Percentiles rank a stretch among this genome's conserved stretches.
Conservation (phyloP, 1,140 invertebrate species). For the Aphis gossypii region DNA sequence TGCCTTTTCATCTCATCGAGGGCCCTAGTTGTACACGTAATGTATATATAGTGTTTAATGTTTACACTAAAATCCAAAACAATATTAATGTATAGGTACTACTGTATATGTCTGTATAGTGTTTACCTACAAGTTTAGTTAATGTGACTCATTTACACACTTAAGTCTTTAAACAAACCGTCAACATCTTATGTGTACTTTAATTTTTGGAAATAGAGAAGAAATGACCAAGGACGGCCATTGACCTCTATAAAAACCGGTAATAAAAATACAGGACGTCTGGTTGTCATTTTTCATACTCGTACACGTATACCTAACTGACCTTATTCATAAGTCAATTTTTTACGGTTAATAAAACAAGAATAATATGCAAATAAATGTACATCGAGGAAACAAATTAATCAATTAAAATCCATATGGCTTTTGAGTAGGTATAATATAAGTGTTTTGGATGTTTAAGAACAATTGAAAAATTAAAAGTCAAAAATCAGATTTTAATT, state of each 20-base stretch:
- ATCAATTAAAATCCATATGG: not conserved
- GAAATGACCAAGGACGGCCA: slow-evolving; percentile 44
- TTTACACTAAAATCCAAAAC: not conserved
- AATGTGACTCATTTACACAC: not conserved
- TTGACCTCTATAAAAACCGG: slow-evolving; percentile 47
- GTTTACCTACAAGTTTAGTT: not conserved
- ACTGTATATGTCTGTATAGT: not conserved
- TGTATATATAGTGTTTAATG: not conserved
- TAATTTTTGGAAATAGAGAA: slow-evolving; percentile 32
- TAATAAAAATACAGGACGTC: slow-evolving; percentile 39
- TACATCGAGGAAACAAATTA: not conserved
- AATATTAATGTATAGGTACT: not conserved
- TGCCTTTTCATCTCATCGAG: not conserved
- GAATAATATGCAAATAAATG: slow-evolving; percentile 26
- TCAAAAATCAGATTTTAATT: not conserved
- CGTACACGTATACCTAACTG: slow-evolving; percentile 29
- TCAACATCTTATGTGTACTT: not conserved
- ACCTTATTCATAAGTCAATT: slow-evolving; percentile 46
- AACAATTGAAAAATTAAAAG: not conserved
- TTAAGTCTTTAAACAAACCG: not conserved
- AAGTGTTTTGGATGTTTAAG: not conserved
- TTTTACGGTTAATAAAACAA: not conserved
- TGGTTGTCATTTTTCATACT: slow-evolving; percentile 50
- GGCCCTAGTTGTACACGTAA: not conserved
- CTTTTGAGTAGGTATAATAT: not conserved